These are phyloP conservation scores for Tetragonisca angustula DNA, from an alignment of 2,888 invertebrate genomes.

Conservation along the genomic window DNA sequence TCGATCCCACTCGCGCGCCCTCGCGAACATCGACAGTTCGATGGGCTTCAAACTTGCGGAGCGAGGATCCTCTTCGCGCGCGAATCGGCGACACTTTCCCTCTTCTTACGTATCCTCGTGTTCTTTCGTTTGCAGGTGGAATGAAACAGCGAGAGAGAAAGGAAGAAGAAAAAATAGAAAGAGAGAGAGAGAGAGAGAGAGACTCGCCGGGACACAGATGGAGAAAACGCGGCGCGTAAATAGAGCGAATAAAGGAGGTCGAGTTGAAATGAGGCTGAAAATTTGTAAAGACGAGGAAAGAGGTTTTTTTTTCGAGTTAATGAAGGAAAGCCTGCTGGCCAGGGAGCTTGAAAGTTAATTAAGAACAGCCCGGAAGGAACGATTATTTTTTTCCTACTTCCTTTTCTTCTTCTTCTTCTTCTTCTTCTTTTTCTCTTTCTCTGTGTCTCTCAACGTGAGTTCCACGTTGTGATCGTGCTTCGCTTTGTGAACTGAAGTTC, in stretches of 20 bases:
- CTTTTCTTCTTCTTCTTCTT: not conserved
- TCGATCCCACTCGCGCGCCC: not conserved
- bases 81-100: slow-evolving; percentile 1
- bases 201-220: not conserved
- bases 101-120: too few species aligned
- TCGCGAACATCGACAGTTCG: slow-evolving; percentile 8
- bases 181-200: not conserved
- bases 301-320: slow-evolving; percentile 30
- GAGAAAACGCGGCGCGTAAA: slow-evolving; percentile 24
- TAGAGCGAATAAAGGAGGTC: slow-evolving; percentile 42
- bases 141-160: not conserved
- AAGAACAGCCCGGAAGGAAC: slow-evolving; percentile 16
- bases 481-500: not conserved
- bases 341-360: slow-evolving; percentile 37
- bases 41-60: not conserved
- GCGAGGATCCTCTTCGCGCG: not conserved
- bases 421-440: too few species aligned
- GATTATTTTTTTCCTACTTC: slow-evolving; percentile 8
- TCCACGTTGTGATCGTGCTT: not conserved
- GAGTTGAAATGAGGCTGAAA: slow-evolving; percentile 44
- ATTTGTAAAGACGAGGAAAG: slow-evolving; percentile 34
- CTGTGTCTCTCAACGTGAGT: too few species aligned
- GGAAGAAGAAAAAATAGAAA: too few species aligned
- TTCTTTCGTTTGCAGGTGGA: not conserved
- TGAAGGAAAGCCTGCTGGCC: slow-evolving; percentile 20